phyloP scores from a whole-genome alignment of 2,797 vertebrate species.

The Trematomus bernacchii region DNA sequence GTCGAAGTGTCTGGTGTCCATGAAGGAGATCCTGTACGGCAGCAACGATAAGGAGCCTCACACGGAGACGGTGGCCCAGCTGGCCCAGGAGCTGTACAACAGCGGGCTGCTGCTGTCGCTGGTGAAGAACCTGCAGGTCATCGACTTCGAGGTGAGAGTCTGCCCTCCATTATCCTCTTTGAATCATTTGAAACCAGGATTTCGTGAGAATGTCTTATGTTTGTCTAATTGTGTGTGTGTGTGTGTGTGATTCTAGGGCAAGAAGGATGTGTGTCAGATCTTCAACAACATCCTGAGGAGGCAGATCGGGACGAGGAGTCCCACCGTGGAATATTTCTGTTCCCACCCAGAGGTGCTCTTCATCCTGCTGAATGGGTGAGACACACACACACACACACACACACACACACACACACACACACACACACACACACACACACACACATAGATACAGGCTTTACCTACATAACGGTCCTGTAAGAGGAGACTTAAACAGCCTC shows the following conservation, averaged over 20 bases:
- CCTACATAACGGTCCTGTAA: no score
- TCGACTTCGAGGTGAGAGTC: constrained; percentile 94
- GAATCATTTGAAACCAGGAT: no score
- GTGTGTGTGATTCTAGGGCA: constrained; percentile 85
- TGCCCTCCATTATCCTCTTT: no score
- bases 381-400: background rate
- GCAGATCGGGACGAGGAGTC: constrained; percentile 95
- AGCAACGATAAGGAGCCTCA: constrained; percentile 95
- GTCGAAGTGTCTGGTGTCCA: constrained; percentile 95
- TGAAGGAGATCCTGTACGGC: constrained; percentile 98
- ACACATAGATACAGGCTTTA: background rate
- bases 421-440: background rate
- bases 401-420: background rate
- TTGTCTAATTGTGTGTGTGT: no score
- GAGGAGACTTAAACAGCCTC: background rate
- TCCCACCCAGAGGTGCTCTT: constrained; percentile 96
- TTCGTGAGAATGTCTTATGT: no score
- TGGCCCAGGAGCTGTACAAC: constrained; percentile 96
- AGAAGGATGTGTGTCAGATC: constrained; percentile 98
- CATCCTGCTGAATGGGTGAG: constrained; percentile 95
- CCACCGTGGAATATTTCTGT: constrained; percentile 96
- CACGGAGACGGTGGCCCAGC: constrained; percentile 93
- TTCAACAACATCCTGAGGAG: constrained; percentile 98
- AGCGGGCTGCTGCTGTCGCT: constrained; percentile 92
- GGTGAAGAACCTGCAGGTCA: constrained; percentile 94